Evolutionary conservation across 2,888 invertebrate species (phyloP), one percentile per base, ranked within the genome.

Genomic region (Eristalis tenax): DNA sequence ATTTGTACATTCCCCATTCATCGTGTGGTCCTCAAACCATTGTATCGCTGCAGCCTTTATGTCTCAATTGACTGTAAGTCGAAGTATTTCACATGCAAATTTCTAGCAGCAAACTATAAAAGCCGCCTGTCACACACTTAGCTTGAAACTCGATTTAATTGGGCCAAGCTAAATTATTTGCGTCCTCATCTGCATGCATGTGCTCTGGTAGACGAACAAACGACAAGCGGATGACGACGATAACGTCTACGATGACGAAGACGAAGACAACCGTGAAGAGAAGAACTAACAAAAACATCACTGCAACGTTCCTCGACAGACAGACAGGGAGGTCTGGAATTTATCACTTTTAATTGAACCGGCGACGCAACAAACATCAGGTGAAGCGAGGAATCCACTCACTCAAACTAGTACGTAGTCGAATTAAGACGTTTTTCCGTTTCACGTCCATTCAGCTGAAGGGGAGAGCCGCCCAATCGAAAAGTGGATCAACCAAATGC

Each of bases 401-500:
- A 66, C 61, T 79, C 68, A 74, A 81, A 74, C 63, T 81, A 66
- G 74, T 74, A 74, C 74, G 40, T 13, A 81, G 50, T 68, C 40
- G 68, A 69, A 81, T 81, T 81, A 74, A 81, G 74, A 50, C 64
- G 15, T 68, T 68, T 73, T 59, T 38, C 50, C 32, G 32, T 32
- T 32, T 32, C 35, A 56, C 71, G 63, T 26, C 28, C 40, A 57
- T 78, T 70, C 32, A 38, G 63, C 38, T 71, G 59, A 71, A 57
- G 68, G 59, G 75, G 68, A 68, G 73, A 40, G 64, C 66, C 71
- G 76, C 43, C 63, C 35, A 59, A 26, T 66, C 32, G 40, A 74
- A 83, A 86, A 83, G 40, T 86, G 74, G 86, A 70, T 86, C 86
- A 86, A 78, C 66, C 70, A 65, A 83, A 83, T 71, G 70, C 66